These are phyloP conservation scores for Amphipyra tragopoginis DNA, from an alignment of 2,888 invertebrate genomes.

Conservation along the genomic window DNA sequence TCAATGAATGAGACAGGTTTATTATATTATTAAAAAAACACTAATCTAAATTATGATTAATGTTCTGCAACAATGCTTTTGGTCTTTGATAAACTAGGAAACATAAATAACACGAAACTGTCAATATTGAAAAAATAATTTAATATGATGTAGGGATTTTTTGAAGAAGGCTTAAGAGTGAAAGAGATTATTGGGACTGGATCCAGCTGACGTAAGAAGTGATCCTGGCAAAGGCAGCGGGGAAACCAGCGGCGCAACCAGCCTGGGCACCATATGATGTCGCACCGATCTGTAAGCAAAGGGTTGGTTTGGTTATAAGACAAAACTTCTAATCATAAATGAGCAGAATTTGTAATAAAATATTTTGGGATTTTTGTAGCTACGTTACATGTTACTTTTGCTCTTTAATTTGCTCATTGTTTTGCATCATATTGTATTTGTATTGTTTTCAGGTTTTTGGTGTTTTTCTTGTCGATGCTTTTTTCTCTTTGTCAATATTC, in stretches of 20 bases:
- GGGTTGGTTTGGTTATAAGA: background rate
- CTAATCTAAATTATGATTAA: no score
- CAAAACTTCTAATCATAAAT: background rate
- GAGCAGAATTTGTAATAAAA: no score
- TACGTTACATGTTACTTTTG: no score
- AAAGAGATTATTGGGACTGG: slow-evolving; percentile 22
- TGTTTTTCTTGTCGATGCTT: no score
- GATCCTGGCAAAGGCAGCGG: slow-evolving; percentile 71
- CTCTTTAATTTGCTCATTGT: no score
- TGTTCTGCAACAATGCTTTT: background rate
- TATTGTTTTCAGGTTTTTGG: no score
- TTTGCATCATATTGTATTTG: no score
- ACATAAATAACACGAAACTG: slow-evolving; percentile 6
- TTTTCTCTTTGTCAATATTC: no score
- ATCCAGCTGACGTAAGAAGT: slow-evolving; percentile 70
- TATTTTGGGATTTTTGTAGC: no score
- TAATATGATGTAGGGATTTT: slow-evolving; percentile 8
- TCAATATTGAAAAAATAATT: slow-evolving; percentile 4
- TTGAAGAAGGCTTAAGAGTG: background rate
- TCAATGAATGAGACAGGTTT: no score
- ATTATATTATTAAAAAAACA: no score
- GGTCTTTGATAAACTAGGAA: background rate
- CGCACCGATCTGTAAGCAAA: slow-evolving; percentile 59
- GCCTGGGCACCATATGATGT: slow-evolving; percentile 67
- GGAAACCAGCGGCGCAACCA: slow-evolving; percentile 69